phyloP scores from a whole-genome alignment of 30 jellyfish, hydroid and myxozoan genomes.

The Mastigias papua region DNA sequence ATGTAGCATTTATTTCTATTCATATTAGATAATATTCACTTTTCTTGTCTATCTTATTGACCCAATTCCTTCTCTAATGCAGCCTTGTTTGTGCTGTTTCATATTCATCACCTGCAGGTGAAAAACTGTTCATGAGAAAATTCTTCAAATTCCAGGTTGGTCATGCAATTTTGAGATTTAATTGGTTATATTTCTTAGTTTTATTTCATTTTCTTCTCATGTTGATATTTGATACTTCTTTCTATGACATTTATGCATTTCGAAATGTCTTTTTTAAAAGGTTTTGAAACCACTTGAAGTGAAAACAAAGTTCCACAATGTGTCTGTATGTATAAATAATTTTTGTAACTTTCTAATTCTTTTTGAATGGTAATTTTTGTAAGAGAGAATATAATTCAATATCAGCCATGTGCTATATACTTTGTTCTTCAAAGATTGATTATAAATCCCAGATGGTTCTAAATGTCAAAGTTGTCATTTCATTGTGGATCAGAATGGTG shows the following conservation, averaged over 20 bases:
- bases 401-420: too few relatives aligned
- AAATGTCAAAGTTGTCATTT: too few relatives aligned
- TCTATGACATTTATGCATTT: not conserved
- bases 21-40: too few relatives aligned
- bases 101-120: slow-evolving; percentile 81
- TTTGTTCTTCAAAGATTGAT: too few relatives aligned
- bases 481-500: too few relatives aligned
- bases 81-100: slow-evolving; percentile 94
- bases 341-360: too few relatives aligned
- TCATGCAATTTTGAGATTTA: not conserved
- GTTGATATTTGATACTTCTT: not conserved
- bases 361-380: too few relatives aligned
- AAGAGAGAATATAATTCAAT: too few relatives aligned
- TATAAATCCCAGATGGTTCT: too few relatives aligned
- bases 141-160: slow-evolving; percentile 93
- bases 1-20: too few relatives aligned
- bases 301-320: slow-evolving; percentile 88
- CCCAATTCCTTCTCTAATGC: not conserved
- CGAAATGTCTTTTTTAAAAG: slow-evolving; percentile 7
- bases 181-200: not conserved
- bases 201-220: too few relatives aligned
- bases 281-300: slow-evolving; percentile 96
- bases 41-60: too few relatives aligned
- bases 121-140: slow-evolving; percentile 83
- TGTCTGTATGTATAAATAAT: slow-evolving; percentile 57